These are phyloP conservation scores for Hippocampus comes DNA, from an alignment of 2,113 vertebrate genomes.

Conservation along the genomic window DNA sequence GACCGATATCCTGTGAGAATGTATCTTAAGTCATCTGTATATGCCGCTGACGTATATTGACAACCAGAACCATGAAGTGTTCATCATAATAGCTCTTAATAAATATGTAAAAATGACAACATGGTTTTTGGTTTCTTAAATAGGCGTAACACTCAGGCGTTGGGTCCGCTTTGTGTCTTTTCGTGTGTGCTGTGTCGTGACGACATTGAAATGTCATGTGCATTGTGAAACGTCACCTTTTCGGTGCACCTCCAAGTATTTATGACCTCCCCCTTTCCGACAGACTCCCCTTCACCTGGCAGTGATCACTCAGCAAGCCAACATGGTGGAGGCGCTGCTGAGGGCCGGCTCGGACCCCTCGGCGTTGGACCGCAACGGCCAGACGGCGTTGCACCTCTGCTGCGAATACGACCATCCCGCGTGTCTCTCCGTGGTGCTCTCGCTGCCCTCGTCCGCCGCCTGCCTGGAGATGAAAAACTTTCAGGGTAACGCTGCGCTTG, in stretches of 20 bases:
- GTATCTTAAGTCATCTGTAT: no score
- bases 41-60: no score
- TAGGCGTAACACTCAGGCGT: background rate
- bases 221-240: no score
- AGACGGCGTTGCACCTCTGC: slow-evolving; percentile 80
- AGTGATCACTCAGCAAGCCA: slow-evolving; percentile 79
- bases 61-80: no score
- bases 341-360: slow-evolving; percentile 73
- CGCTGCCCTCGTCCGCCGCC: slow-evolving; percentile 18
- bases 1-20: background rate
- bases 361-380: slow-evolving; percentile 82
- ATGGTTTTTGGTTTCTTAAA: background rate
- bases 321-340: slow-evolving; percentile 72
- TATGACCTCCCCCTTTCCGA: no score
- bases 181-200: no score
- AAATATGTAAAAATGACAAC: background rate
- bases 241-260: background rate
- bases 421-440: slow-evolving; percentile 74
- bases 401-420: slow-evolving; percentile 76
- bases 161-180: background rate
- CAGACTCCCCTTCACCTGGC: slow-evolving; percentile 88
- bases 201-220: no score
- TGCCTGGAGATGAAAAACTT: slow-evolving; percentile 81
- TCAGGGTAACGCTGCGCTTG: slow-evolving; percentile 70
- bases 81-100: background rate